Evolutionary conservation across 2,888 invertebrate genomes (phyloP).

Genomic region (Drepanosiphum platanoidis): DNA sequence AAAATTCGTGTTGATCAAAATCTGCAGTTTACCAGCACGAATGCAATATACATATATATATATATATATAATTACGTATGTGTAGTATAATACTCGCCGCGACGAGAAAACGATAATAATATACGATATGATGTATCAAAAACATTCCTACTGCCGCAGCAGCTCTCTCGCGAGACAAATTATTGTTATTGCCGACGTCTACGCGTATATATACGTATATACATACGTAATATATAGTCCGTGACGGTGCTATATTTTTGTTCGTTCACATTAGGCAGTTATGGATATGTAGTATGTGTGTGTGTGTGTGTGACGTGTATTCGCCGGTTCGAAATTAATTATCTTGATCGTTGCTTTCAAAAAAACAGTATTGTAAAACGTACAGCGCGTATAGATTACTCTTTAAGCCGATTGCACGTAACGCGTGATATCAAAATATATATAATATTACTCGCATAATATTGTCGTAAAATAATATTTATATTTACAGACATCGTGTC

Average conservation of each 20-base stretch:
- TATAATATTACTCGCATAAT: too few species aligned
- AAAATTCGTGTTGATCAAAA: too few species aligned
- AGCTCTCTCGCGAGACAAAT: not conserved
- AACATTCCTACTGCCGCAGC: too few species aligned
- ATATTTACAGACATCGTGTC: not conserved
- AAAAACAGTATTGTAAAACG: constrained; percentile 9
- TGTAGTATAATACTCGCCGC: not conserved
- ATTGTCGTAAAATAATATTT: not conserved
- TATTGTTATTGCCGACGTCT: not conserved
- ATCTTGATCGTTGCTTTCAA: constrained; percentile 14
- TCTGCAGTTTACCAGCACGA: too few species aligned
- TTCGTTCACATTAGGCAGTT: not conserved
- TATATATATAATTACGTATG: too few species aligned
- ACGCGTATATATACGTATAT: not conserved
- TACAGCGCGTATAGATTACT: not conserved
- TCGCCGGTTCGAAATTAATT: constrained; percentile 20
- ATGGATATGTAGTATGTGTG: not conserved
- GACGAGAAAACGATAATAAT: not conserved
- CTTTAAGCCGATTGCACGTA: not conserved
- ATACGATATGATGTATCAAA: not conserved
- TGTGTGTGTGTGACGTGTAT: not conserved
- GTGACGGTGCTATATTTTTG: constrained; percentile 6
- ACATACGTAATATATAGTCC: not conserved
- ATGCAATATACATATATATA: not conserved
- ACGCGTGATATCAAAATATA: not conserved